Conservation (phyloP, 2,888 invertebrate species). For the Drosophila heteroneura region DNA sequence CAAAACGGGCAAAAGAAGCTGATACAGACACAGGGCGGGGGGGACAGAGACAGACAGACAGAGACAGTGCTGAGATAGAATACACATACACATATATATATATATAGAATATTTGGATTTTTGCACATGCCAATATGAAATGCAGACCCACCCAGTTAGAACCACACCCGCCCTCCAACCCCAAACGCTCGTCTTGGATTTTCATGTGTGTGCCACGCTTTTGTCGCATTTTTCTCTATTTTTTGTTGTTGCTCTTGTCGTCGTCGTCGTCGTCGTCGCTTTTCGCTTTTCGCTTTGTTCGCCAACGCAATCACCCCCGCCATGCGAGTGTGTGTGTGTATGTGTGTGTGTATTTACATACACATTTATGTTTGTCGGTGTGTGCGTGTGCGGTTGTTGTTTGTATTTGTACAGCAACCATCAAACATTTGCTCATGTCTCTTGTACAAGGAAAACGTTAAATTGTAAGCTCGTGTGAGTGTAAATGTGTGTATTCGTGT, state of each 20-base stretch:
- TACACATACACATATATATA: slow-evolving; percentile 18
- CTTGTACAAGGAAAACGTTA: slow-evolving; percentile 53
- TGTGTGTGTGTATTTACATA: slow-evolving; percentile 7
- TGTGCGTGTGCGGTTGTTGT: slow-evolving; percentile 61
- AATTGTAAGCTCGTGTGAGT: slow-evolving; percentile 49
- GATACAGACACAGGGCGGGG: slow-evolving; percentile 11
- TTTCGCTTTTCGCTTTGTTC: slow-evolving; percentile 69
- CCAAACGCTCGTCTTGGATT: slow-evolving; percentile 36
- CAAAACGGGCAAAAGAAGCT: slow-evolving; percentile 23
- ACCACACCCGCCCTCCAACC: slow-evolving; percentile 15
- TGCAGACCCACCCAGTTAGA: slow-evolving; percentile 52
- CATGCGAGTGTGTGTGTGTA: slow-evolving; percentile 28
- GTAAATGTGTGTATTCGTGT: slow-evolving; percentile 3
- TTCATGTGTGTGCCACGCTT: slow-evolving; percentile 71
- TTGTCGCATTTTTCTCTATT: slow-evolving; percentile 62
- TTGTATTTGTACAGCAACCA: slow-evolving; percentile 83
- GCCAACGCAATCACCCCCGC: slow-evolving; percentile 70
- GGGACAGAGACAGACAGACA: slow-evolving; percentile 8
- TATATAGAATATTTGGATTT: slow-evolving; percentile 72
- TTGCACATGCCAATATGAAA: slow-evolving; percentile 79
- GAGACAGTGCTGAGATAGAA: slow-evolving; percentile 16
- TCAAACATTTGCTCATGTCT: slow-evolving; percentile 79
- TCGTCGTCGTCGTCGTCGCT: slow-evolving; percentile 38
- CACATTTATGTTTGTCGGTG: slow-evolving; percentile 14
- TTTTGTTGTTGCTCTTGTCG: slow-evolving; percentile 13